phyloP scores from a whole-genome alignment of 2,888 invertebrate genomes.

The Andrena trimmerana region DNA sequence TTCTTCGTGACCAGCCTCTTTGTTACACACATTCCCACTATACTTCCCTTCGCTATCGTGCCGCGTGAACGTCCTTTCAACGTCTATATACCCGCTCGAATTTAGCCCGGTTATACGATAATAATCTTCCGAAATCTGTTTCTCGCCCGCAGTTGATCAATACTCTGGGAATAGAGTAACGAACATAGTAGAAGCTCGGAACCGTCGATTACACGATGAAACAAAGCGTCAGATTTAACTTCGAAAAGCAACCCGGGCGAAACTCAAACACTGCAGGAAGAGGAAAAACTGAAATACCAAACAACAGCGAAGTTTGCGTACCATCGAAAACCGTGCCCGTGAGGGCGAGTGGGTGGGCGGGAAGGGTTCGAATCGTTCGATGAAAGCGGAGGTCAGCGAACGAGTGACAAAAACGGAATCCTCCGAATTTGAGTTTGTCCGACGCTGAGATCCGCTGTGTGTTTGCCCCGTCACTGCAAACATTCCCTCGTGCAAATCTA shows the following conservation, averaged over 20 bases:
- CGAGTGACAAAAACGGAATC: constrained; percentile 11
- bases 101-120: background rate
- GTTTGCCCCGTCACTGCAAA: constrained; percentile 32
- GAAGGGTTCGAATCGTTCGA: background rate
- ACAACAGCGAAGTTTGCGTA: background rate
- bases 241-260: background rate
- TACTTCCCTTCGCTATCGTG: background rate
- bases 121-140: background rate
- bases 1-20: constrained; percentile 27
- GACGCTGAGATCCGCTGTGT: background rate
- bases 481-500: constrained; percentile 14
- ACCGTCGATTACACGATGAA: background rate
- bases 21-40: background rate
- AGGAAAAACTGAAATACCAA: background rate
- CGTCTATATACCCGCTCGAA: background rate
- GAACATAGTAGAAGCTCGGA: background rate
- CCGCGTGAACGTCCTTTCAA: background rate
- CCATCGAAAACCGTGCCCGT: too few relatives aligned
- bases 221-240: background rate
- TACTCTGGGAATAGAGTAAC: background rate
- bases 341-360: too few relatives aligned
- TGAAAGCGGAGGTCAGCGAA: background rate
- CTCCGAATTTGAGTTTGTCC: constrained; percentile 9
- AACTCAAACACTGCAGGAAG: background rate
- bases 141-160: background rate